Conservation (phyloP, 2,113 vertebrate genomes). For the Amblyopsis rosae region DNA sequence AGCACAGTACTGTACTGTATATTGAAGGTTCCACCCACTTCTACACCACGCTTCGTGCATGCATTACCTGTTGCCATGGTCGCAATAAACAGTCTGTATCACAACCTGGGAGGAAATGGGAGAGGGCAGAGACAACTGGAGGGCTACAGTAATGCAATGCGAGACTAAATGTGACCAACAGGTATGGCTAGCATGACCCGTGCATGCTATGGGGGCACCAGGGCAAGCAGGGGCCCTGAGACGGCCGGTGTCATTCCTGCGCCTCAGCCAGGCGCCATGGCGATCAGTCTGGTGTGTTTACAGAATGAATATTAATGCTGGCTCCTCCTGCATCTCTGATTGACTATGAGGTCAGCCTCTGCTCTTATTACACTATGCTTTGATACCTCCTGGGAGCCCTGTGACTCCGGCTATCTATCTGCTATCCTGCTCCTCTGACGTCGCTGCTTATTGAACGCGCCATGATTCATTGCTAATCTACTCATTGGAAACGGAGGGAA, state of each 20-base stretch:
- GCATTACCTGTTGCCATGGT: too few species aligned
- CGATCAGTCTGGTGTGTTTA: conserved; percentile 72
- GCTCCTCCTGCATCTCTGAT: conserved; percentile 40
- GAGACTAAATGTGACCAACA: conserved; percentile 58
- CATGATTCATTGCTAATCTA: conserved; percentile 64
- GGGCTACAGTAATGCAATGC: not conserved
- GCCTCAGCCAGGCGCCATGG: conserved; percentile 47
- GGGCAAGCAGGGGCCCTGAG: conserved; percentile 24
- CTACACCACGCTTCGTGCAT: too few species aligned
- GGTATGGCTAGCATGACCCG: conserved; percentile 15
- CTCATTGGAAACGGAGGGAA: conserved; percentile 32
- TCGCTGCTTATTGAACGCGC: conserved; percentile 39
- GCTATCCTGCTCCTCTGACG: conserved; percentile 18
- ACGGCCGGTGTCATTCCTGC: conserved; percentile 48
- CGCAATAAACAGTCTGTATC: not conserved
- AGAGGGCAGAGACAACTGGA: not conserved
- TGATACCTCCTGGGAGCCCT: conserved; percentile 17
- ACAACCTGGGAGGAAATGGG: conserved; percentile 13
- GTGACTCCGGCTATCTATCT: conserved; percentile 27
- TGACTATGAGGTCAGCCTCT: conserved; percentile 51
- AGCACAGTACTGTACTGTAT: too few species aligned
- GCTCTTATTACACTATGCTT: conserved; percentile 49
- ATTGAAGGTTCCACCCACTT: too few species aligned
- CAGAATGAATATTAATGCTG: conserved; percentile 64
- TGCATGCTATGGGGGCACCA: conserved; percentile 11